A percentile compares a stretch with the other conserved stretches of the same genome.
phyloP scores from a whole-genome alignment of 2,888 invertebrate species.

The Nasonia oneida region DNA sequence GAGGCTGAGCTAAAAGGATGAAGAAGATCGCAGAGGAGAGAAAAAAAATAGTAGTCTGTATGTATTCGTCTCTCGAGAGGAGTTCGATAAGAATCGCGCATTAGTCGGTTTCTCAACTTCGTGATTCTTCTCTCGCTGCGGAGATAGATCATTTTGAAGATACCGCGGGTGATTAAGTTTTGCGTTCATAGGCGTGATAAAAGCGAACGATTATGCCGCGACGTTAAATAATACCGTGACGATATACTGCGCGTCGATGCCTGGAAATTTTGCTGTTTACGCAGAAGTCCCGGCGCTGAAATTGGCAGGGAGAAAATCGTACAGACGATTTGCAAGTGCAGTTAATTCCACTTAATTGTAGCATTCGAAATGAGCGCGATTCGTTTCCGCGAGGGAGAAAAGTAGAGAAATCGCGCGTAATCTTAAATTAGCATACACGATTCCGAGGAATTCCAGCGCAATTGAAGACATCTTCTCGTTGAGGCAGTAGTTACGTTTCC shows the following conservation, averaged over 20 bases:
- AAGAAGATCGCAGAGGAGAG: slow-evolving; percentile 28
- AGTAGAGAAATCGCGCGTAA: slow-evolving; percentile 12
- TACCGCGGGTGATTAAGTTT: slow-evolving; percentile 47
- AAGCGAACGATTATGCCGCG: slow-evolving; percentile 24
- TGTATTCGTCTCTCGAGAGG: slow-evolving; percentile 31
- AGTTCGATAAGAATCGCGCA: slow-evolving; percentile 55
- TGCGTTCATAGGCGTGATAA: slow-evolving; percentile 47
- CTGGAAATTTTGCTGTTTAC: slow-evolving; percentile 50
- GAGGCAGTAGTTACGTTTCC: not conserved
- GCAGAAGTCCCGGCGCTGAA: slow-evolving; percentile 27
- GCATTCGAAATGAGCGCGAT: slow-evolving; percentile 1
- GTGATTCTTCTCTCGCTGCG: slow-evolving; percentile 4
- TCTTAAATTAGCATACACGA: not conserved
- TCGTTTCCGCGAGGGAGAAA: slow-evolving; percentile 32
- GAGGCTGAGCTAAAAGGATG: slow-evolving; percentile 59
- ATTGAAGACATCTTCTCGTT: not conserved
- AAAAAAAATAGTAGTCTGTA: slow-evolving; percentile 34
- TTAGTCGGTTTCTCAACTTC: slow-evolving; percentile 22
- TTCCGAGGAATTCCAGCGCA: not conserved
- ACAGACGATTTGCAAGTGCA: not conserved
- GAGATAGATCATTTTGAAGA: slow-evolving; percentile 46
- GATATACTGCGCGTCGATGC: not conserved
- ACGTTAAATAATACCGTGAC: slow-evolving; percentile 48
- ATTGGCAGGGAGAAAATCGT: slow-evolving; percentile 4
- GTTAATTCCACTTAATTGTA: slow-evolving; percentile 13